These are phyloP conservation scores for Epinotia ramella DNA, from an alignment of 2,888 invertebrate genomes.

Conservation along the genomic window DNA sequence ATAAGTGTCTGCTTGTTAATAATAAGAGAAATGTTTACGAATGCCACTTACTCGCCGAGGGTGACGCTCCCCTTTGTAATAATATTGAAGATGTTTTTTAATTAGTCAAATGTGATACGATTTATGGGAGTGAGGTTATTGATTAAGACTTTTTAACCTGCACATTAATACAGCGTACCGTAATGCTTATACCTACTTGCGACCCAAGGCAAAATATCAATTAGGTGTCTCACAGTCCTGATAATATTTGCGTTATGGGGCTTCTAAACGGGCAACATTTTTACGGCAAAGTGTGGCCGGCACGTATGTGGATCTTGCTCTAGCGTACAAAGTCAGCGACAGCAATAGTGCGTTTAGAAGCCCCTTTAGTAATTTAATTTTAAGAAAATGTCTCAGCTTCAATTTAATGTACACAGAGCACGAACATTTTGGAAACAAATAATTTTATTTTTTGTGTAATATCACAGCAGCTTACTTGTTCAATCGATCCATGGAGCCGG, in stretches of 20 bases:
- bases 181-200: too few species aligned
- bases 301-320: too few species aligned
- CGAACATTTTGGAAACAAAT: neutral
- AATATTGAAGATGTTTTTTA: constrained; percentile 67
- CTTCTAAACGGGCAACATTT: too few species aligned
- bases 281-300: too few species aligned
- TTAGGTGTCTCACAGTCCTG: too few species aligned
- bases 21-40: constrained; percentile 77
- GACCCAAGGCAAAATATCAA: too few species aligned
- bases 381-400: neutral
- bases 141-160: neutral
- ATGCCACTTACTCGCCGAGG: constrained; percentile 43
- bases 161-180: neutral
- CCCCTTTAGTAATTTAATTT: too few species aligned
- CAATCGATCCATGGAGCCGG: constrained; percentile 46
- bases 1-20: constrained; percentile 83
- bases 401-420: neutral
- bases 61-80: constrained; percentile 55
- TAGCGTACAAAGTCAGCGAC: too few species aligned
- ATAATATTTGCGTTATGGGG: too few species aligned
- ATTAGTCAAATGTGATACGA: constrained; percentile 36
- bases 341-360: too few species aligned
- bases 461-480: constrained; percentile 45
- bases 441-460: neutral
- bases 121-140: constrained; percentile 28